Evolutionary conservation across 2,888 invertebrate species (phyloP).

Genomic region (Phania funesta): DNA sequence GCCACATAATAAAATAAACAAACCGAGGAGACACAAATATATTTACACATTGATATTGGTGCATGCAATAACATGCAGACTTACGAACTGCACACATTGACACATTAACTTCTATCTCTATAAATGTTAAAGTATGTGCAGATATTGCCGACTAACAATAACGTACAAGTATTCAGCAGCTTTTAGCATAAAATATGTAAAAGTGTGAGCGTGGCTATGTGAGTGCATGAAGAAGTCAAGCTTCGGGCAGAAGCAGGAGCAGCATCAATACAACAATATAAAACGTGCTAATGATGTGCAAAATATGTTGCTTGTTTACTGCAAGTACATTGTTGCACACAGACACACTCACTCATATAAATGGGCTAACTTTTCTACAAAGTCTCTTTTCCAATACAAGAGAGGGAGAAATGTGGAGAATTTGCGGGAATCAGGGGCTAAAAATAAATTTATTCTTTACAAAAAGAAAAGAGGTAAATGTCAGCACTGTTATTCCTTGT

Average conservation of each 20-base stretch:
- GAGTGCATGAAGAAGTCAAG: slow-evolving; percentile 14
- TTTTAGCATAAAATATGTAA: slow-evolving; percentile 28
- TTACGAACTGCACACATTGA: not conserved
- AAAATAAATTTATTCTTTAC: not conserved
- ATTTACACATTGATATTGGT: slow-evolving; percentile 25
- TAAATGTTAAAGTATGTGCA: not conserved
- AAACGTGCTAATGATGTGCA: slow-evolving; percentile 66
- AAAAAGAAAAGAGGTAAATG: not conserved
- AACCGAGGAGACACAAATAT: not conserved
- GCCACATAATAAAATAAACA: slow-evolving; percentile 37
- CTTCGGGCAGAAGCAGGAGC: not conserved
- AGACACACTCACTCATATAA: not conserved
- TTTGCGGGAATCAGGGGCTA: too few relatives aligned
- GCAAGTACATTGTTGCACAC: slow-evolving; percentile 30
- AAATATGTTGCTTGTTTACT: slow-evolving; percentile 61
- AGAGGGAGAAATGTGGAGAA: too few relatives aligned
- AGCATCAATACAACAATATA: slow-evolving; percentile 37
- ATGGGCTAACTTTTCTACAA: too few relatives aligned
- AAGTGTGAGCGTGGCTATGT: not conserved
- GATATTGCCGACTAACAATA: slow-evolving; percentile 4
- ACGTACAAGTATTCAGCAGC: slow-evolving; percentile 5
- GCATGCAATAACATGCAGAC: slow-evolving; percentile 3
- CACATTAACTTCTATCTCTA: not conserved
- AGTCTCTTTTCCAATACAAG: too few relatives aligned
- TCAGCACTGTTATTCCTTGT: not conserved